Evolutionary conservation across 2,888 invertebrate genomes (phyloP).

Genomic region (Folsomia candida): DNA sequence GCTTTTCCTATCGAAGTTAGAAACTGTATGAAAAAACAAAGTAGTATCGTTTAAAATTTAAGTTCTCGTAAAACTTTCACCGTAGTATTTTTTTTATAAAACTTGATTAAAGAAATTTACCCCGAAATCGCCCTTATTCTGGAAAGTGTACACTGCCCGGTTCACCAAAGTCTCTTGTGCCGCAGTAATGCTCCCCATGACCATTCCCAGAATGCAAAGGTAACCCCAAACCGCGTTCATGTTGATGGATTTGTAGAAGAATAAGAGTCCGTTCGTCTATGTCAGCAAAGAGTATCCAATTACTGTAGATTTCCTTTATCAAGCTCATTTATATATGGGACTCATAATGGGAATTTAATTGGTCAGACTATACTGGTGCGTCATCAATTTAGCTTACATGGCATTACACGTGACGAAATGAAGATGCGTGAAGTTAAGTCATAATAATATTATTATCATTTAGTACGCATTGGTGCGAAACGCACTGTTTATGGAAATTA

Average conservation of each 20-base stretch:
- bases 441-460: too few relatives aligned
- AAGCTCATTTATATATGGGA: neutral
- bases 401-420: neutral
- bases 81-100: neutral
- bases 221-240: neutral
- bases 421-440: too few relatives aligned
- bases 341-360: neutral
- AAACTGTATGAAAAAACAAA: conserved; percentile 18
- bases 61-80: neutral
- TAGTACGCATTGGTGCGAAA: too few relatives aligned
- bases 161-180: conserved; percentile 5
- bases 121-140: conserved; percentile 11
- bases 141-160: conserved; percentile 10
- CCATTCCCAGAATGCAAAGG: neutral
- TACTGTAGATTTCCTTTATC: neutral
- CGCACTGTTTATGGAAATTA: too few relatives aligned
- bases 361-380: neutral
- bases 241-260: neutral
- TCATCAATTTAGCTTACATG: neutral
- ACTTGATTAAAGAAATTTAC: neutral
- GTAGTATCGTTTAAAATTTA: neutral
- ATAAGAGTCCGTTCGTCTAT: neutral
- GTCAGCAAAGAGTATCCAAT: neutral
- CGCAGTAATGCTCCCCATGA: neutral
- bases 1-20: conserved; percentile 12